Evolutionary conservation across 2,888 invertebrate genomes (phyloP), one percentile per base, ranked within the genome.

Genomic region (Callyntrura guangdongensis): DNA sequence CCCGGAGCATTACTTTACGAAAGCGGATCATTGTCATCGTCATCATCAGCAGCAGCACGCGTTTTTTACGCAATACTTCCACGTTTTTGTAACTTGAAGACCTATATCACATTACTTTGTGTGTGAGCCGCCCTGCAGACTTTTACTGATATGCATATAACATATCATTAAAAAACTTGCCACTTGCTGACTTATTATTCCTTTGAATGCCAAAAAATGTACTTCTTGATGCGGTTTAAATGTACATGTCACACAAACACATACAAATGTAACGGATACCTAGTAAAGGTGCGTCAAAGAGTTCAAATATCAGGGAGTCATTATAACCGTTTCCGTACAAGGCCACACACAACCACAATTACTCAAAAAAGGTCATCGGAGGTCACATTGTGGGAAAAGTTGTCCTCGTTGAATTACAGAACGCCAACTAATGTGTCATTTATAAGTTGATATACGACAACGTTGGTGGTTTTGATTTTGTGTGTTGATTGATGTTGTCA

Each of bases 401-500:
- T 82, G 47, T 64, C 64, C 47, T 82, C n/a, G n/a, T 82, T 64
- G 36, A 36, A 47, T 82, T 82, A 82, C 45, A 82, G 61, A 25
- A 64, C 36, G 82, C 45, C 12, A 82, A 82, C 82, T 61, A 82
- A 82, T 82, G 61, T 64, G 47, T 64, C 82, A 82, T 64, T 82
- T 47, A 82, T 61, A 82, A 82, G 47, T 82, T 82, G 45, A 47
- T 82, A 45, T 59, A 36, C 36, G 36, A 36, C 36, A 6, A 36
- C 36, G 36, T 36, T 36, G 36, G 36, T 6, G 36, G 36, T 27
- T 53, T 79, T 79, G 22, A 12, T 77, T 20, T 81, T 77, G 22
- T 69, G 6, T 53, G 20, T 27, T 47, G 36, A 56, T 45, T 82
- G 82, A 82, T 82, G 61, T 61, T 77, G 86, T 77, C 86, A 86